These are phyloP conservation scores for Ceratina australensis DNA, from an alignment of 1,140 invertebrate genomes.

Conservation along the genomic window DNA sequence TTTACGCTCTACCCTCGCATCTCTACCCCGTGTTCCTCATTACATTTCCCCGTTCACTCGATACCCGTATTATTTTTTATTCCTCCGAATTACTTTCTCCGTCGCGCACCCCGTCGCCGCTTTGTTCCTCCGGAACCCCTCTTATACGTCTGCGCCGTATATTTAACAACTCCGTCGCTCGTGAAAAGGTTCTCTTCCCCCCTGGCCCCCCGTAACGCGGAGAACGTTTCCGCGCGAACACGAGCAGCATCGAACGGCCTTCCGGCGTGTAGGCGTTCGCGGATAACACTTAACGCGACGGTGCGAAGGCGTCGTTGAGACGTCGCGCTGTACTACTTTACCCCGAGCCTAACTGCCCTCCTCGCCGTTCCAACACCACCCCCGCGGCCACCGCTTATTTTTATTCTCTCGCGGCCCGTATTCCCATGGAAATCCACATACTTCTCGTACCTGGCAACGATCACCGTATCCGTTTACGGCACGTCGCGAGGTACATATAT, in stretches of 20 bases:
- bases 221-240: slow-evolving; percentile 56
- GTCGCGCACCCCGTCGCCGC: not conserved
- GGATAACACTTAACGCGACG: slow-evolving; percentile 45
- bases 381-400: slow-evolving; percentile 4
- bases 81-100: slow-evolving; percentile 13
- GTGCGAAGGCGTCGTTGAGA: slow-evolving; percentile 25
- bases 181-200: not conserved
- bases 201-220: not conserved
- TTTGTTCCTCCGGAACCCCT: no score
- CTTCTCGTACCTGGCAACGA: slow-evolving; percentile 3
- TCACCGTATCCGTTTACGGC: not conserved
- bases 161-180: slow-evolving; percentile 2
- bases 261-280: slow-evolving; percentile 16
- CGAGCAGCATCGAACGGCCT: slow-evolving; percentile 47
- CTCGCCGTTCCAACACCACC: not conserved
- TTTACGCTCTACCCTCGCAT: not conserved
- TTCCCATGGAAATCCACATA: slow-evolving; percentile 9
- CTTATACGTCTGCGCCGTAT: not conserved
- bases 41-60: not conserved
- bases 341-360: slow-evolving; percentile 26
- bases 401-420: slow-evolving; percentile 4
- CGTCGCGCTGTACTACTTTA: slow-evolving; percentile 13
- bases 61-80: slow-evolving; percentile 21
- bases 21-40: not conserved
- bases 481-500: not conserved